These are phyloP conservation scores for Idaea straminata DNA, from an alignment of 2,888 invertebrate species.

Conservation along the genomic window DNA sequence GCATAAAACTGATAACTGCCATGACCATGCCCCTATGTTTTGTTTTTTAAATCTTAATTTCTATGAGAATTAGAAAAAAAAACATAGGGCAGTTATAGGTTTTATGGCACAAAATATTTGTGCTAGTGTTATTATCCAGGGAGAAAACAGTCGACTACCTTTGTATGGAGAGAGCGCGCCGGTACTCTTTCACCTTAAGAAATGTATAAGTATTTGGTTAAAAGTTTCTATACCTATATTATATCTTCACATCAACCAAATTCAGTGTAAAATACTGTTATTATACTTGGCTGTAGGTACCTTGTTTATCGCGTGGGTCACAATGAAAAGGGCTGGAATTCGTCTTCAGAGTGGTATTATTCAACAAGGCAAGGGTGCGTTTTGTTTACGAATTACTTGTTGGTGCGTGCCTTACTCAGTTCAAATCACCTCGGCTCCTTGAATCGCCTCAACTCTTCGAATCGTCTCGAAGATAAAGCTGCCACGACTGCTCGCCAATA, in stretches of 20 bases:
- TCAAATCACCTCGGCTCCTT: slow-evolving; percentile 43
- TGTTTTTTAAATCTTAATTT: too few species aligned
- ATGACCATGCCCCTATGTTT: too few species aligned
- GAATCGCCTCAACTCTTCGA: slow-evolving; percentile 36
- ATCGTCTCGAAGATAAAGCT: slow-evolving; percentile 47
- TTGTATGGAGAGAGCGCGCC: too few species aligned
- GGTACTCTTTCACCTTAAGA: too few species aligned
- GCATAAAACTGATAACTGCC: too few species aligned
- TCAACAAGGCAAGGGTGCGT: slow-evolving; percentile 63
- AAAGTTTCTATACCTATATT: slow-evolving; percentile 10
- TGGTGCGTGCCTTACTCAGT: slow-evolving; percentile 58
- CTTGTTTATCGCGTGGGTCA: slow-evolving; percentile 57
- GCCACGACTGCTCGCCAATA: slow-evolving; percentile 56
- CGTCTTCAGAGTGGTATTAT: slow-evolving; percentile 58
- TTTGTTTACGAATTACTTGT: slow-evolving; percentile 76
- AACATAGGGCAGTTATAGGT: too few species aligned
- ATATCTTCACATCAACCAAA: slow-evolving; percentile 20
- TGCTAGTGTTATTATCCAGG: too few species aligned
- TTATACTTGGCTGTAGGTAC: slow-evolving; percentile 55
- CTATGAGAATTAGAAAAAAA: too few species aligned
- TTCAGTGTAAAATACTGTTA: slow-evolving; percentile 41
- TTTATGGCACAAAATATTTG: too few species aligned
- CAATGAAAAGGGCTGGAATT: slow-evolving; percentile 56
- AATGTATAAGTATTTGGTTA: background rate
- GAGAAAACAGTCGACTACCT: too few species aligned